A percentile compares a stretch with the other conserved stretches of the same genome.
Evolutionary conservation across 2,888 invertebrate genomes (phyloP).

Genomic region (Aspidiotus rigidus): DNA sequence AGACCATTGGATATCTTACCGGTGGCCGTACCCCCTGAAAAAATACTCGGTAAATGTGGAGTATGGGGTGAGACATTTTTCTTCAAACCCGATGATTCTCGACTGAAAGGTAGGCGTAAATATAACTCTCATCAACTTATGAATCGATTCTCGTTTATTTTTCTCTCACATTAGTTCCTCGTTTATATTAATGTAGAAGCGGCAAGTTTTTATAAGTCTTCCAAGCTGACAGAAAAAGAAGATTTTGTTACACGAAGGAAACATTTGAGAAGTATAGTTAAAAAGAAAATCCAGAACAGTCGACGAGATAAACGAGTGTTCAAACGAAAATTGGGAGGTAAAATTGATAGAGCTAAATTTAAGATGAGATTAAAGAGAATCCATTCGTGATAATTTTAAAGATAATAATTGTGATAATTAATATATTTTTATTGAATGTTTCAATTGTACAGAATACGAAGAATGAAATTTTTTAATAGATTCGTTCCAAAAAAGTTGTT

Average conservation of each 20-base stretch:
- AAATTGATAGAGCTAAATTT: conserved; percentile 22
- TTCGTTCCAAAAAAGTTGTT: too few species aligned
- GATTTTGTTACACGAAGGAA: conserved; percentile 14
- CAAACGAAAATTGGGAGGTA: conserved; percentile 26
- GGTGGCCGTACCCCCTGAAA: conserved; percentile 23
- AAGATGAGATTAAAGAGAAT: conserved; percentile 25
- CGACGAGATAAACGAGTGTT: conserved; percentile 20
- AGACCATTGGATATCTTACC: conserved; percentile 9
- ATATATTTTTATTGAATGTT: too few species aligned
- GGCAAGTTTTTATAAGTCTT: conserved; percentile 10
- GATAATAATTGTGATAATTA: too few species aligned
- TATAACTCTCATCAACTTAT: too few species aligned
- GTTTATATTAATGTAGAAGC: conserved; percentile 7
- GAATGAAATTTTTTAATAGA: too few species aligned
- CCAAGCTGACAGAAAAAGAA: background rate
- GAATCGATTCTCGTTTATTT: too few species aligned
- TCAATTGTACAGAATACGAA: too few species aligned
- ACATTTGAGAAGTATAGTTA: conserved; percentile 18
- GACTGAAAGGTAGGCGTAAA: conserved; percentile 32
- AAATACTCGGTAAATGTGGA: conserved; percentile 34
- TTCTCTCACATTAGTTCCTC: too few species aligned
- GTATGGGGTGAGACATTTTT: conserved; percentile 36
- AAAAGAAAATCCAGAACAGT: conserved; percentile 29
- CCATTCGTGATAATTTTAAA: background rate
- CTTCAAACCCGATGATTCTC: conserved; percentile 34